Evolutionary conservation across 2,797 vertebrate species (phyloP).

Genomic region (Melanotaenia maccullochi): DNA sequence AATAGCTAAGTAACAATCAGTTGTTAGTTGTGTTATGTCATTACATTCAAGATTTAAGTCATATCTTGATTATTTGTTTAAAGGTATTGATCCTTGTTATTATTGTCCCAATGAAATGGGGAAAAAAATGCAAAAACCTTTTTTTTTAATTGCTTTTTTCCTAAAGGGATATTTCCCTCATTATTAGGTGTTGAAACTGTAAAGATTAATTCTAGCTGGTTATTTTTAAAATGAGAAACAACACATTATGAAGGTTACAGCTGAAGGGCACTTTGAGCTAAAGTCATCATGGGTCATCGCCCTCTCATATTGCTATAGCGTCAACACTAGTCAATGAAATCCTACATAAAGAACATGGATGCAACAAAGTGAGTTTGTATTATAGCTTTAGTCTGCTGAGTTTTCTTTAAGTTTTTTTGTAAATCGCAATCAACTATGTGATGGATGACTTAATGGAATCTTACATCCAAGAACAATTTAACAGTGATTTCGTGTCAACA

Average conservation of each 20-base stretch:
- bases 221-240: neutral
- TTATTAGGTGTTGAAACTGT: neutral
- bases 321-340: conserved; percentile 65
- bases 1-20: no score
- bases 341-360: conserved; percentile 54
- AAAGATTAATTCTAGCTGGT: neutral
- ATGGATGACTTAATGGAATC: conserved; percentile 5
- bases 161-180: neutral
- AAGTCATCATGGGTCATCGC: conserved; percentile 55
- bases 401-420: conserved; percentile 9
- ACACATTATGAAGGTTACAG: conserved; percentile 47
- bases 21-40: neutral
- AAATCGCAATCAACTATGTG: neutral
- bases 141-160: no score
- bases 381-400: conserved; percentile 14
- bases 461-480: conserved; percentile 1
- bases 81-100: neutral
- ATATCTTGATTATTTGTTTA: neutral
- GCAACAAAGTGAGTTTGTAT: conserved; percentile 46
- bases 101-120: no score
- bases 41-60: neutral
- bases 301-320: conserved; percentile 38
- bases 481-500: conserved; percentile 39
- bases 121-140: no score
- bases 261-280: conserved; percentile 56